phyloP scores from a whole-genome alignment of 2,113 vertebrate species.

The Misgurnus anguillicaudatus region DNA sequence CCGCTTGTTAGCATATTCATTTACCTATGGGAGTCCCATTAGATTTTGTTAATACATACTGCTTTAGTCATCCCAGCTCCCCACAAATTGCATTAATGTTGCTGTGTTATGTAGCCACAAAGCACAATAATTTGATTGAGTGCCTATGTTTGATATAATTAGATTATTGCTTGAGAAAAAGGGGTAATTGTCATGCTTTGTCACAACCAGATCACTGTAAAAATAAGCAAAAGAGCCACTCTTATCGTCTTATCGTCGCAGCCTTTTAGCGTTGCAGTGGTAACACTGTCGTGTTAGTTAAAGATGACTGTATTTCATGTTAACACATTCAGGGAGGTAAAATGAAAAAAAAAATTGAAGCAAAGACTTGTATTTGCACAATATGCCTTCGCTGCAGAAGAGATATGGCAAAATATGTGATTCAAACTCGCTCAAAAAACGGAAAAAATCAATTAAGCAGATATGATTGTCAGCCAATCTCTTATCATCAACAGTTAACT shows the following conservation, averaged over 20 bases:
- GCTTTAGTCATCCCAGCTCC: slow-evolving; percentile 83
- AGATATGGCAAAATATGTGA: slow-evolving; percentile 43
- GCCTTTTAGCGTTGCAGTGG: slow-evolving; percentile 36
- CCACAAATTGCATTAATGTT: slow-evolving; percentile 85
- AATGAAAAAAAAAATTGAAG: not conserved
- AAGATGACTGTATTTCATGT: slow-evolving; percentile 31
- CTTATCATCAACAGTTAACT: slow-evolving; percentile 55
- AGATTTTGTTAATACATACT: slow-evolving; percentile 90
- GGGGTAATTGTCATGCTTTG: slow-evolving; percentile 78
- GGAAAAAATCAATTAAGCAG: slow-evolving; percentile 64
- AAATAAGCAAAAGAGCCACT: slow-evolving; percentile 27
- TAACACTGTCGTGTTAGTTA: slow-evolving; percentile 13
- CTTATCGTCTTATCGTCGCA: slow-evolving; percentile 12
- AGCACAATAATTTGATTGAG: slow-evolving; percentile 89
- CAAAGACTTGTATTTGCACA: not conserved
- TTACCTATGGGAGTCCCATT: slow-evolving; percentile 89
- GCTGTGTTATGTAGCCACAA: slow-evolving; percentile 85
- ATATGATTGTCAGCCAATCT: slow-evolving; percentile 58
- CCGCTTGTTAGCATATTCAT: slow-evolving; percentile 89
- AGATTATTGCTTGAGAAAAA: slow-evolving; percentile 82
- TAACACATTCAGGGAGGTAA: slow-evolving; percentile 17
- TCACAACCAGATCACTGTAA: slow-evolving; percentile 80
- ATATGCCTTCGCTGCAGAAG: not conserved
- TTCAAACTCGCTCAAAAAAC: slow-evolving; percentile 51
- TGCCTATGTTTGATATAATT: slow-evolving; percentile 86